Base-by-base conservation (phyloP, 2,888 invertebrate species). In the Smittia sp. region DNA sequence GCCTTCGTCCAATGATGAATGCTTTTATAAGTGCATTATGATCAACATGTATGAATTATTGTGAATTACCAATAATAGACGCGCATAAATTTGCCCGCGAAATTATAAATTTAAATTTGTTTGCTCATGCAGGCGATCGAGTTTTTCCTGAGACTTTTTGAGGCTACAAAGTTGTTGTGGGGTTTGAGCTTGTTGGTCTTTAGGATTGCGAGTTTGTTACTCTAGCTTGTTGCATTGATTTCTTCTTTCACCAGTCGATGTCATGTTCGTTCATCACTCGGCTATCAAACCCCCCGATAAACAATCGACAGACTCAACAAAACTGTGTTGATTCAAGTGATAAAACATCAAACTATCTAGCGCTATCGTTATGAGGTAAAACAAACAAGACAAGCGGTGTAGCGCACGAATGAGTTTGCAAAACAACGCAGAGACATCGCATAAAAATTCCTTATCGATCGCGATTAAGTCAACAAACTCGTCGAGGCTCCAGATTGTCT, bases 71-170 rank as follows among this genome's bases (percentile, higher is more conserved):
- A 58, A 58, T 58, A 58, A 58, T 58, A 58, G 58, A 7, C 22
- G n/a, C n/a, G 58, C 58, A 58, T 58, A 58, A 18, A 4, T 58
- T 58, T 58, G 7, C 22, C 2, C 13, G 58, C 58, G 22, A 18
- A 58, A 58, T 58, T 58, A 58, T 58, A 58, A 18, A 58, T 58
- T 52, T 58, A 58, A 58, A 58, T 58, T 58, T 58, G 58, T 58
- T 58, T 4, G 22, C 22, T 58, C 58, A 9, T 22, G 58, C 13
- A 22, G 58, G 22, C 58, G 13, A n/a, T n/a, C n/a, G n/a, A n/a
- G n/a, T 58, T 58, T 22, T 13, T 58, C 58, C 58, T 46, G 58
- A 58, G 18, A 52, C 7, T 11, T 52, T 52, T n/a, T n/a, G n/a
- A n/a, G n/a, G n/a, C n/a, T n/a, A n/a, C n/a, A n/a, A n/a, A n/a